A percentile compares a stretch with the other conserved stretches of the same genome.
Evolutionary conservation across 2,888 invertebrate genomes (phyloP).

Genomic region (Ellobium chinense): DNA sequence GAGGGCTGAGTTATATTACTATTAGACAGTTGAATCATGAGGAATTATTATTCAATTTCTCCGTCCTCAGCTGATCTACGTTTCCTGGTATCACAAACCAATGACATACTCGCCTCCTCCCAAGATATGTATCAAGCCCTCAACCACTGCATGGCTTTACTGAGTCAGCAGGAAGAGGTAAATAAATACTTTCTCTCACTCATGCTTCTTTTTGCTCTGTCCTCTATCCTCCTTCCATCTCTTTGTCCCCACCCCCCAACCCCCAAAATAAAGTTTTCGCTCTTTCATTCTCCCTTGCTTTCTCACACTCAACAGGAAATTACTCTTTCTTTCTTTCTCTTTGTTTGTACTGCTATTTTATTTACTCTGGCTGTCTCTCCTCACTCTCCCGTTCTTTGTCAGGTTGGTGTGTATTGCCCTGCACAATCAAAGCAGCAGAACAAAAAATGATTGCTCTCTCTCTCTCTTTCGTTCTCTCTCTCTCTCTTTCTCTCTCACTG

Average conservation of each 20-base stretch:
- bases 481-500: not conserved
- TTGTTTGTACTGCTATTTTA: not conserved
- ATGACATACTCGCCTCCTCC: conserved; percentile 80
- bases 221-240: not conserved
- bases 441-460: not conserved
- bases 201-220: not conserved
- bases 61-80: conserved; percentile 44
- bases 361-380: not conserved
- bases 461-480: not conserved
- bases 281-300: not conserved
- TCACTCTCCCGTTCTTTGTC: not conserved
- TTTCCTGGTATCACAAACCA: conserved; percentile 34
- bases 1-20: too few species aligned
- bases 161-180: conserved; percentile 84
- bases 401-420: not conserved
- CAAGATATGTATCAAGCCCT: conserved; percentile 82
- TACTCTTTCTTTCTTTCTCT: not conserved
- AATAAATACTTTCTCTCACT: conserved; percentile 65
- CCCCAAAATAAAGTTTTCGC: not conserved
- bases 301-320: not conserved
- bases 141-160: conserved; percentile 84
- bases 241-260: not conserved
- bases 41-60: too few species aligned
- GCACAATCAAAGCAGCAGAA: not conserved
- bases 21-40: too few species aligned